Evolutionary conservation across 2,113 vertebrate genomes (phyloP).

Genomic region (Mustela lutreola): DNA sequence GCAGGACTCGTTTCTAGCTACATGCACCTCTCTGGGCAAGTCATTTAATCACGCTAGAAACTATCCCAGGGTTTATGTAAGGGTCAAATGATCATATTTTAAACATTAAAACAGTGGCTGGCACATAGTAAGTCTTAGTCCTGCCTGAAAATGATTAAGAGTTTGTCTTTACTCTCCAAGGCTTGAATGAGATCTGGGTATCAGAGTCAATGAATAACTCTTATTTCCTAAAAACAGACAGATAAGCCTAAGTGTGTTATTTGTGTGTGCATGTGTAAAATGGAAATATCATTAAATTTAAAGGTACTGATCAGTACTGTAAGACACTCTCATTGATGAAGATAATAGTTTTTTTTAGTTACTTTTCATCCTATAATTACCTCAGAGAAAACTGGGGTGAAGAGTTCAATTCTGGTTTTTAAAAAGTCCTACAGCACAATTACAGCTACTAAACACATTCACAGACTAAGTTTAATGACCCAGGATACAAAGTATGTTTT

Average conservation of each 20-base stretch:
- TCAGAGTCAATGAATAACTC: conserved; percentile 52
- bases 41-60: not conserved
- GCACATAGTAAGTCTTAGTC: not conserved
- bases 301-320: conserved; percentile 79
- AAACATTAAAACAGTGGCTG: not conserved
- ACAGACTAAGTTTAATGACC: conserved; percentile 73
- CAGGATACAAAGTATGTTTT: conserved; percentile 68
- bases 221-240: conserved; percentile 67
- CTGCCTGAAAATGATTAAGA: not conserved
- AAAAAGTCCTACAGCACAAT: conserved; percentile 84
- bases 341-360: conserved; percentile 76
- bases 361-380: conserved; percentile 88
- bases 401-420: conserved; percentile 85
- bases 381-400: conserved; percentile 85
- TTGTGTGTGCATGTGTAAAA: not conserved
- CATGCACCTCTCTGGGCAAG: not conserved
- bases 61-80: not conserved
- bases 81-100: conserved; percentile 22
- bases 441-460: conserved; percentile 80
- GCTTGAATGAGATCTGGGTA: conserved; percentile 39
- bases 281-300: conserved; percentile 68
- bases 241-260: not conserved
- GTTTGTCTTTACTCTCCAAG: conserved; percentile 62
- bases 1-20: not conserved
- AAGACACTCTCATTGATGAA: conserved; percentile 86